Evolutionary conservation across 2,113 vertebrate genomes (phyloP).

Genomic region (Sciurus niger): DNA sequence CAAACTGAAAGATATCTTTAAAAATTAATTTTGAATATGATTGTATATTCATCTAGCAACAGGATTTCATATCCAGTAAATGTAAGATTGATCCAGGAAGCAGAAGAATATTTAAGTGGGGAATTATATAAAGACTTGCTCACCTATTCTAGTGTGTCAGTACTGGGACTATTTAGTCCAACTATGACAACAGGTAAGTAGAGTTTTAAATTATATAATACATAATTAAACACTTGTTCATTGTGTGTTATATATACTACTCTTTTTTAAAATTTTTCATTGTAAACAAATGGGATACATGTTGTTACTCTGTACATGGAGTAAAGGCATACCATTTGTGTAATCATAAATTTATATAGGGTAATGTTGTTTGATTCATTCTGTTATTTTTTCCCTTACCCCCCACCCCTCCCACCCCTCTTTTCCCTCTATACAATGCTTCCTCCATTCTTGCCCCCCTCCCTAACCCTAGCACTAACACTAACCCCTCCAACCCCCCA

Average conservation of each 20-base stretch:
- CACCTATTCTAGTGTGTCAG: conserved; percentile 79
- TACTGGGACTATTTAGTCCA: conserved; percentile 92
- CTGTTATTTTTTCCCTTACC: no score
- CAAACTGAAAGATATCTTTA: conserved; percentile 19
- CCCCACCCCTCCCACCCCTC: no score
- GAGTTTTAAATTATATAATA: conserved; percentile 18
- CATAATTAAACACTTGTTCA: conserved; percentile 26
- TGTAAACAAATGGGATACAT: no score
- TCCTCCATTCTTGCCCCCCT: no score
- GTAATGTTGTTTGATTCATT: no score
- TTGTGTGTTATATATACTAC: background rate
- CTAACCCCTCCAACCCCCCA: no score
- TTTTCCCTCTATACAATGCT: no score
- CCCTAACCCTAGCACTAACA: no score
- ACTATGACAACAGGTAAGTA: conserved; percentile 88
- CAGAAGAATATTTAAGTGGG: conserved; percentile 91
- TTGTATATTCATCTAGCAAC: conserved; percentile 86
- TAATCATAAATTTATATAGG: no score
- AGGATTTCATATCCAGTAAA: conserved; percentile 86
- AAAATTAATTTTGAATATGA: conserved; percentile 71
- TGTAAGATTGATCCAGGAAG: conserved; percentile 90
- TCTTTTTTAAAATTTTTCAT: background rate
- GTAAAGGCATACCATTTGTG: no score
- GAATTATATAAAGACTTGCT: conserved; percentile 85
- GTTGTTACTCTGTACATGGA: no score